A percentile compares a stretch with the other conserved stretches of the same genome.
Evolutionary conservation across 2,888 invertebrate species (phyloP).

Genomic region (Protonemura montana): DNA sequence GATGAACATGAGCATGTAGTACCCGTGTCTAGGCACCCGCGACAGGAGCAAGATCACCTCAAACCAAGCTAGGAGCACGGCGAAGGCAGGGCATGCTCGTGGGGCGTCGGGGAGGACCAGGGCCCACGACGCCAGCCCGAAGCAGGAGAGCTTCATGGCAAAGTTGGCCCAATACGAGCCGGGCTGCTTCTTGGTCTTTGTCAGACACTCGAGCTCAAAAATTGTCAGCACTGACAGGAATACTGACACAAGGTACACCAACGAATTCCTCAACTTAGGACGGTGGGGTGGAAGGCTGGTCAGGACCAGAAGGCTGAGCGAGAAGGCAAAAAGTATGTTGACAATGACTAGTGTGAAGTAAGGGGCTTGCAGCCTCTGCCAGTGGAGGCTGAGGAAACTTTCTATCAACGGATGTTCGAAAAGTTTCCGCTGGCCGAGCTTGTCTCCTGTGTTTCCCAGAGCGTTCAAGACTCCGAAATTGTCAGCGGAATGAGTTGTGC

Average conservation of each 20-base stretch:
- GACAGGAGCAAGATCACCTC: conserved; percentile 7
- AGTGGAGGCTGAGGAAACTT: conserved; percentile 28
- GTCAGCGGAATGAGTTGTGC: background rate
- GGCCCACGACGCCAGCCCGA: background rate
- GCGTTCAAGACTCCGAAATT: background rate
- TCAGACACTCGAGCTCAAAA: background rate
- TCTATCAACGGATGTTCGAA: conserved; percentile 23
- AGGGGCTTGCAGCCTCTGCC: background rate
- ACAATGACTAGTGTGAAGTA: background rate
- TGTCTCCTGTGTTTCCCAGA: background rate
- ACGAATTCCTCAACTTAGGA: background rate
- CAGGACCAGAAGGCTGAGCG: conserved; percentile 7
- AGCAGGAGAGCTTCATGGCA: background rate
- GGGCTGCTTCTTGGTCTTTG: background rate
- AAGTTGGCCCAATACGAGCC: background rate
- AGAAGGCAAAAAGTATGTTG: background rate
- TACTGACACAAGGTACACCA: background rate
- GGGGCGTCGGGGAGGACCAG: background rate
- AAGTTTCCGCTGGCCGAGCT: background rate
- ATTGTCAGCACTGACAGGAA: background rate
- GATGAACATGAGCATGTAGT: conserved; percentile 33
- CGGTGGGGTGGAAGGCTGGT: background rate
- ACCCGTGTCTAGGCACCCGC: background rate
- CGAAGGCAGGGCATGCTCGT: background rate
- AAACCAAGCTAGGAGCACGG: background rate